phyloP scores from a whole-genome alignment of 2,888 invertebrate species.

The Caradrina kadenii region DNA sequence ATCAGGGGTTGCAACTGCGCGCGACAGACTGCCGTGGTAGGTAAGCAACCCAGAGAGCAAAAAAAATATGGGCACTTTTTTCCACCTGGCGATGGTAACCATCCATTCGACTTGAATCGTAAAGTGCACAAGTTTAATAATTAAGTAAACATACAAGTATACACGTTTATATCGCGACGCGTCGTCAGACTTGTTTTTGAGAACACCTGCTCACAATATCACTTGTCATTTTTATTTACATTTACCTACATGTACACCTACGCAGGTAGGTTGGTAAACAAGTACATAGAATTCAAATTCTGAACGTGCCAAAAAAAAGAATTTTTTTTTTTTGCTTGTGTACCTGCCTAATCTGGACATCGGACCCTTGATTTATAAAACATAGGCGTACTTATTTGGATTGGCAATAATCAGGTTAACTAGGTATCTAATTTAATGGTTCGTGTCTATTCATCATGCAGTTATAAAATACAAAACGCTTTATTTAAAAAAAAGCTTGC shows the following conservation, averaged over 20 bases:
- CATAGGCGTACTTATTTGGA: neutral
- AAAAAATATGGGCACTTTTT: slow-evolving; percentile 58
- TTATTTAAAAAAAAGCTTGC: neutral
- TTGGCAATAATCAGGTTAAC: neutral
- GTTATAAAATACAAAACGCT: neutral
- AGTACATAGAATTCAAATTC: slow-evolving; percentile 20
- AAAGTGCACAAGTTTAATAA: slow-evolving; percentile 37
- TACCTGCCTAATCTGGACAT: neutral
- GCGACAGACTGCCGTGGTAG: slow-evolving; percentile 51
- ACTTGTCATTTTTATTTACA: slow-evolving; percentile 50
- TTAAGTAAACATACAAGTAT: slow-evolving; percentile 19
- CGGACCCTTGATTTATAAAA: neutral
- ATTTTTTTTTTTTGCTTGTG: neutral
- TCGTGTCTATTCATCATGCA: neutral
- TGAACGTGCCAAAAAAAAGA: neutral
- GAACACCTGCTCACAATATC: slow-evolving; percentile 56
- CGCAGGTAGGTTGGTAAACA: neutral
- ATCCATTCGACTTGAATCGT: slow-evolving; percentile 38
- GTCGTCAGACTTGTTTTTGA: slow-evolving; percentile 45
- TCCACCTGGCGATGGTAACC: slow-evolving; percentile 77
- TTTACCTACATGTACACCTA: slow-evolving; percentile 38
- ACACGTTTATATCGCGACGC: slow-evolving; percentile 15
- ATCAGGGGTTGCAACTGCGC: slow-evolving; percentile 71
- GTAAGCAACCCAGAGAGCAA: slow-evolving; percentile 18
- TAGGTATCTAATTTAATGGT: neutral